Conservation (phyloP, 2,113 vertebrate species). For the Nothoprocta pentlandii region DNA sequence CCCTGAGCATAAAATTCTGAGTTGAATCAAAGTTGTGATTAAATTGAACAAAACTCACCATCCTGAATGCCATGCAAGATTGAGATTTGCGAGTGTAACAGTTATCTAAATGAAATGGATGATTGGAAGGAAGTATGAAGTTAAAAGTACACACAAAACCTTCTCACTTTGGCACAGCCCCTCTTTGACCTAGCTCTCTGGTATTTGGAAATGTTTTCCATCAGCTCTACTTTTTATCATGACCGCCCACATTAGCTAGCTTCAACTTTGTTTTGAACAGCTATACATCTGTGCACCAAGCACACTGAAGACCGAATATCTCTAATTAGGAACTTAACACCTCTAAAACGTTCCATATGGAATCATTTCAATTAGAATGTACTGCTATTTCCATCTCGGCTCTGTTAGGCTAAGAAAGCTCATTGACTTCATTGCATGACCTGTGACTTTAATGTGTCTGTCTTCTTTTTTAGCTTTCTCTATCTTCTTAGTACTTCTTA, state of each 20-base stretch:
- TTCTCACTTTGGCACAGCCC: background rate
- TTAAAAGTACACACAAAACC: background rate
- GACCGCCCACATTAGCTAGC: conserved; percentile 12
- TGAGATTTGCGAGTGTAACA: background rate
- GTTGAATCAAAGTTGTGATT: background rate
- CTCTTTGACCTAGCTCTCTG: conserved; percentile 45
- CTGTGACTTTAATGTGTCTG: background rate
- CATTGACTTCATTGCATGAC: background rate
- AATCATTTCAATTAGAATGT: background rate
- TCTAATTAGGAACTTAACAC: conserved; percentile 67
- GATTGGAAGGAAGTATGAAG: background rate
- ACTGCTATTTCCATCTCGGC: background rate
- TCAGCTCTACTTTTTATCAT: conserved; percentile 43
- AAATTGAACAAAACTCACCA: background rate
- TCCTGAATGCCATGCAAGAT: background rate
- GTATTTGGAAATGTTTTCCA: conserved; percentile 59
- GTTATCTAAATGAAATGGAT: background rate
- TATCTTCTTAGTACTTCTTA: background rate
- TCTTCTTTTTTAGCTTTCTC: background rate
- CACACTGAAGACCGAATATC: background rate
- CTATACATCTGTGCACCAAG: conserved; percentile 35
- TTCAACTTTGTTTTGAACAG: conserved; percentile 18
- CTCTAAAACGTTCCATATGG: conserved; percentile 55
- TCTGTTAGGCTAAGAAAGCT: background rate
- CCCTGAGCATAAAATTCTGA: background rate